phyloP scores from a whole-genome alignment of 2,113 vertebrate genomes.

The Gallinago jamesoni region DNA sequence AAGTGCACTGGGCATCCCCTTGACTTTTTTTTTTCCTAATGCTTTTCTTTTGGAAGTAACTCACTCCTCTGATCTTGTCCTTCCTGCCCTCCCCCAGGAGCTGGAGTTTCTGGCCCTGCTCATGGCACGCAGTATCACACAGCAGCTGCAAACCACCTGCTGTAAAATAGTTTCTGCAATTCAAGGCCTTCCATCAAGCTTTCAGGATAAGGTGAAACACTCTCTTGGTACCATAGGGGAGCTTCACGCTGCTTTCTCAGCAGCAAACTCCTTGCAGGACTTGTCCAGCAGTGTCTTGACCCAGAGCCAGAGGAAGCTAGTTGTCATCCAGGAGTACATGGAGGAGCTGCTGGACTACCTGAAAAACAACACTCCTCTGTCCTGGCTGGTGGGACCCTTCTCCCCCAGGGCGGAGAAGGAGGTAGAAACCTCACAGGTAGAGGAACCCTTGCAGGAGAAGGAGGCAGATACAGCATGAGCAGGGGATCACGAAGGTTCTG shows the following conservation, averaged over 20 bases:
- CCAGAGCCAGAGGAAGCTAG: slow-evolving; percentile 74
- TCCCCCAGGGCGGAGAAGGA: background rate
- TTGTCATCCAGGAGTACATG: slow-evolving; percentile 78
- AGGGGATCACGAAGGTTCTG: background rate
- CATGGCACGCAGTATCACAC: slow-evolving; percentile 76
- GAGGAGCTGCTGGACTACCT: slow-evolving; percentile 82
- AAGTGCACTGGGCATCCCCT: background rate
- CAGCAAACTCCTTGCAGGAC: slow-evolving; percentile 64
- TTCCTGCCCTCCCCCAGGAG: slow-evolving; percentile 9
- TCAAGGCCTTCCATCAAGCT: slow-evolving; percentile 80
- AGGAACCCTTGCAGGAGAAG: background rate
- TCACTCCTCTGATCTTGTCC: background rate
- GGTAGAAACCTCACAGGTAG: background rate
- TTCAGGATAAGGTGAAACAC: slow-evolving; percentile 79
- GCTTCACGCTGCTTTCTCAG: slow-evolving; percentile 77
- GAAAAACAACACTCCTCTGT: slow-evolving; percentile 77
- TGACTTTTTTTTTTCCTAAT: background rate
- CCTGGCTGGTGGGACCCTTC: slow-evolving; percentile 72
- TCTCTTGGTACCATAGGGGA: slow-evolving; percentile 71
- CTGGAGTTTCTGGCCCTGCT: slow-evolving; percentile 59
- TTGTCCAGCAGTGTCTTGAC: slow-evolving; percentile 76
- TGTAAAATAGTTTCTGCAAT: slow-evolving; percentile 75
- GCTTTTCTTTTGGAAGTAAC: too few relatives aligned
- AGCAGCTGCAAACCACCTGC: slow-evolving; percentile 79
- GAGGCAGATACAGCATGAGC: background rate